Base-by-base conservation (phyloP, 2,113 vertebrate species). In the Paracanthobrama guichenoti region DNA sequence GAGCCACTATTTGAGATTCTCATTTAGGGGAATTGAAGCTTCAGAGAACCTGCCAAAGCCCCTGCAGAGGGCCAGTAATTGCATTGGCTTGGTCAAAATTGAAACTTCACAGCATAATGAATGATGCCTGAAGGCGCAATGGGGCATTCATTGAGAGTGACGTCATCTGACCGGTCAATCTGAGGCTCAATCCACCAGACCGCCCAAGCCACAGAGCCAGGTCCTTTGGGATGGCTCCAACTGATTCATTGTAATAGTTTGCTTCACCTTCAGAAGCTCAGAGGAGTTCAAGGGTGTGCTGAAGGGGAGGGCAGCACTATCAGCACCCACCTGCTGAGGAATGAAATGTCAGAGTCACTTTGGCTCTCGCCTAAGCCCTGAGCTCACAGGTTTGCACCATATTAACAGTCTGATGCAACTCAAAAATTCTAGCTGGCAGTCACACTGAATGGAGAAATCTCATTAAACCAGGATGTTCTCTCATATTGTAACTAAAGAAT, bases 21-120 rank as follows among this genome's bases (percentile, higher is more conserved):
- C 50, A 71, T 87, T 91, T 90, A 90, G 86, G 85, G 86, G 82
- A 86, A 86, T 86, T 90, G 79, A 79, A 90, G 89, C 50, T 77
- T 85, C 84, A 79, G 87, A 83, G 88, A 81, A 6, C 86, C 84
- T 50, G 69, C 50, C 28, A 28, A 80, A 79, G 75, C 85, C 59
- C 84, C 88, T 18, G 79, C 18, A 26, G 88, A 83, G 84, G 87
- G 82, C 88, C 88, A 86, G 89, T 90, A 92, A 93, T 91, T 90
- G 89, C 86, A 90, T 87, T 85, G 89, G 87, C 82, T 87, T 84
- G 78, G 81, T 79, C 60, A 88, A 90, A 85, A 91, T 90, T 89
- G 90, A 92, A 92, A 93, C 92, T 90, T 91, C 89, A 90, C 84
- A 80, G 88, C 83, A 77, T 93, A 93, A 93, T 91, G 88, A 92